Evolutionary conservation across 2,888 invertebrate genomes (phyloP).

Genomic region (Oxytorus armatus): DNA sequence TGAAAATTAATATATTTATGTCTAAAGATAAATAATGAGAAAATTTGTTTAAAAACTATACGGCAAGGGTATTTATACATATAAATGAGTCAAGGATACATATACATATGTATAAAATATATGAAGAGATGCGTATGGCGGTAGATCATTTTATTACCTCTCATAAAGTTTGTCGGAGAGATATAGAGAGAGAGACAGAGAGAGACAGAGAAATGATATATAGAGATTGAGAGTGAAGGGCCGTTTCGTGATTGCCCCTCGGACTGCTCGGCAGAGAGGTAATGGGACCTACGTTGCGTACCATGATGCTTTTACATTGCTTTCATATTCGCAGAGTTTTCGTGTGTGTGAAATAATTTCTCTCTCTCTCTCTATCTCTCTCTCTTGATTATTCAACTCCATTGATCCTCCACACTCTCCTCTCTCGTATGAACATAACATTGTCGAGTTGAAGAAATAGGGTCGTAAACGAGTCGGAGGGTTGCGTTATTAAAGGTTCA

Average conservation of each 20-base stretch:
- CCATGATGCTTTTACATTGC: slow-evolving; percentile 46
- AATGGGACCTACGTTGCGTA: slow-evolving; percentile 23
- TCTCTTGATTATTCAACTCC: slow-evolving; percentile 21
- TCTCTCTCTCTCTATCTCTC: slow-evolving; percentile 36
- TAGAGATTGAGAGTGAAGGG: slow-evolving; percentile 58
- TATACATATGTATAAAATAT: slow-evolving; percentile 43
- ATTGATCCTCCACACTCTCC: slow-evolving; percentile 34
- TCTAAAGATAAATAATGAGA: too few relatives aligned
- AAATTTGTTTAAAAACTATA: too few relatives aligned
- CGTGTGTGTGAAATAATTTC: slow-evolving; percentile 47
- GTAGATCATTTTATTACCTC: slow-evolving; percentile 71
- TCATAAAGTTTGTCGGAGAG: slow-evolving; percentile 66
- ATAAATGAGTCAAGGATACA: not conserved
- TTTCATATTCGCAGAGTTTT: slow-evolving; percentile 51
- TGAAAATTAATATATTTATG: too few relatives aligned
- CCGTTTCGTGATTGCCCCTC: slow-evolving; percentile 57
- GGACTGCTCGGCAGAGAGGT: slow-evolving; percentile 36
- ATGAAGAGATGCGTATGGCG: slow-evolving; percentile 59
- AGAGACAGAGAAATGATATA: not conserved
- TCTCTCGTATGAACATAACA: slow-evolving; percentile 25
- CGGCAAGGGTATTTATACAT: not conserved
- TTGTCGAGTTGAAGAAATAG: slow-evolving; percentile 37
- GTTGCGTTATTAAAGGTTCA: slow-evolving; percentile 62
- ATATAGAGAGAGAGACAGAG: slow-evolving; percentile 11
- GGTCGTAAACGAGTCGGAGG: slow-evolving; percentile 55